Percentiles rank a stretch among this genome's conserved stretches.
Conservation (phyloP, 2,113 vertebrate species). For the Sapajus apella region DNA sequence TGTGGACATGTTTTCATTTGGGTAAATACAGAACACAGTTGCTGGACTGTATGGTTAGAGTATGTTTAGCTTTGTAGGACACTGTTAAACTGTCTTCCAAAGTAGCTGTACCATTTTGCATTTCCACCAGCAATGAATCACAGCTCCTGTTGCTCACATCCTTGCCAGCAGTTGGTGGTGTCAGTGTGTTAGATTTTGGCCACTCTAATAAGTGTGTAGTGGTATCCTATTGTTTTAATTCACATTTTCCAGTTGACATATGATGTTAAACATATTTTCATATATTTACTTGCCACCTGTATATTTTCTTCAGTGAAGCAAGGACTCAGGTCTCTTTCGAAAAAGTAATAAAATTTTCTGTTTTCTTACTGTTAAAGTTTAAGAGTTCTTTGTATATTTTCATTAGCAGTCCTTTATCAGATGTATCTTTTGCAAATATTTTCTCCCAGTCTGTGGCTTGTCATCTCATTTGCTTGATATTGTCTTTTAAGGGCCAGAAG, state of each 20-base stretch:
- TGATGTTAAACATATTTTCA: neutral
- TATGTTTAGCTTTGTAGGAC: neutral
- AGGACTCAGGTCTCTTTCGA: neutral
- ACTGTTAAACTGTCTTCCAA: neutral
- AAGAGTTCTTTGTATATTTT: neutral
- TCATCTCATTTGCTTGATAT: neutral
- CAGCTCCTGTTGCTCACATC: neutral
- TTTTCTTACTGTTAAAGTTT: neutral
- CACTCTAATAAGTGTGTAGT: neutral
- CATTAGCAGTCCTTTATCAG: neutral
- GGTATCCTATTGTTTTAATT: neutral
- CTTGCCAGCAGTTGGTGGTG: neutral
- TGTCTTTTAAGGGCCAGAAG: neutral
- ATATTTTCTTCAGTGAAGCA: neutral
- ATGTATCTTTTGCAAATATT: neutral
- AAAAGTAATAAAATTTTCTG: neutral
- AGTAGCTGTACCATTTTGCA: neutral
- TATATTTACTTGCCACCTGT: neutral
- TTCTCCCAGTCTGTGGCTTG: neutral
- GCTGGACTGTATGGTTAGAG: neutral
- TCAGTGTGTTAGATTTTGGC: neutral
- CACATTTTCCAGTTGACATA: neutral
- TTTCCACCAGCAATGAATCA: neutral
- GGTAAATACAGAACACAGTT: neutral
- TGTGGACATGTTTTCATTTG: neutral